Evolutionary conservation across 2,797 vertebrate species (phyloP).

Genomic region (Eulemur coronatus): DNA sequence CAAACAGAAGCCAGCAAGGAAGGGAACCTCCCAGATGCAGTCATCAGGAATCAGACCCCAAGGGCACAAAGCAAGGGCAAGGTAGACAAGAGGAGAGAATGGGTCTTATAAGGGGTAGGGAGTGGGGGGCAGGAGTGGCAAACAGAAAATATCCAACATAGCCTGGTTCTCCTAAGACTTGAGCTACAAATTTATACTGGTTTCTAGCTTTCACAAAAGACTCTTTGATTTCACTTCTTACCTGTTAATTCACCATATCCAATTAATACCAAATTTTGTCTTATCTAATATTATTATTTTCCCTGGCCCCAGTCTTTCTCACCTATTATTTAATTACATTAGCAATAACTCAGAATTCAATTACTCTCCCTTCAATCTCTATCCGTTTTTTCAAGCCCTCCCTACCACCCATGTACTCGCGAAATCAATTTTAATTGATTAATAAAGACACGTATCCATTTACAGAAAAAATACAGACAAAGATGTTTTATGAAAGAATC

Average conservation of each 20-base stretch:
- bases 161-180: neutral
- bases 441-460: neutral
- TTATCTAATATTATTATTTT: neutral
- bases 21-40: neutral
- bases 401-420: neutral
- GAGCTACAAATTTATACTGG: neutral
- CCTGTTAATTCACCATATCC: neutral
- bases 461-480: neutral
- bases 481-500: neutral
- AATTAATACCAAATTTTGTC: neutral
- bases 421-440: conserved; percentile 19
- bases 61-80: neutral
- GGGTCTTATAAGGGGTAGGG: neutral
- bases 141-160: neutral
- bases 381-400: neutral
- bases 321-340: neutral
- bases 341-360: neutral
- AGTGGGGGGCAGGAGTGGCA: neutral
- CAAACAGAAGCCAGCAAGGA: neutral
- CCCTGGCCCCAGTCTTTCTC: neutral
- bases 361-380: neutral
- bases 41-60: neutral
- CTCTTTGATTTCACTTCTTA: neutral
- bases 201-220: conserved; percentile 1
- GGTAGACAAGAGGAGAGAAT: neutral